phyloP scores from a whole-genome alignment of 2,113 vertebrate genomes.

The Sinocyclocheilus anophthalmus region DNA sequence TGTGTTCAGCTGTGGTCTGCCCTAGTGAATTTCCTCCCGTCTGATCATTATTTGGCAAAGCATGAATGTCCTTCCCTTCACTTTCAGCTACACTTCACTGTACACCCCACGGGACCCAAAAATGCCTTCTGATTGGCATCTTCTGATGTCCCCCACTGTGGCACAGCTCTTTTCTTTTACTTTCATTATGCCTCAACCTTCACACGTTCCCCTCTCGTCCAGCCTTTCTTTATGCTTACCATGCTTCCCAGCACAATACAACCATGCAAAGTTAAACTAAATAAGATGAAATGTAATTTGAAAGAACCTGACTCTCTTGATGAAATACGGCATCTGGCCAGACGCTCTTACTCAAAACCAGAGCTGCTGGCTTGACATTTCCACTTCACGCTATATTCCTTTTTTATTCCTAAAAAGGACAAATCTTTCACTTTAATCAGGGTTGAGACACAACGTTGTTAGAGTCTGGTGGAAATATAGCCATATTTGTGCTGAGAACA shows the following conservation, averaged over 20 bases:
- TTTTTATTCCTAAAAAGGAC: not conserved
- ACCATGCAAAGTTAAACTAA: constrained; percentile 23
- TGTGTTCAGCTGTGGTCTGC: constrained; percentile 41
- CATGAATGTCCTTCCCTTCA: constrained; percentile 58
- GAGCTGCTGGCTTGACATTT: constrained; percentile 22
- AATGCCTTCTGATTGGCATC: constrained; percentile 53
- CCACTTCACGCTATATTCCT: not conserved
- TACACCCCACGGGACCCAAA: constrained; percentile 42
- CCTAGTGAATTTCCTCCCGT: constrained; percentile 38
- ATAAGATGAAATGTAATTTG: constrained; percentile 10
- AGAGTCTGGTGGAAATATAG: constrained; percentile 35
- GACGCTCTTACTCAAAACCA: constrained; percentile 37
- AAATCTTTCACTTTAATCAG: constrained; percentile 48
- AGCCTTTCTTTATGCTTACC: not conserved
- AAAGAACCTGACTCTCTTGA: not conserved
- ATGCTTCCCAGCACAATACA: not conserved
- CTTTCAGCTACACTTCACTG: constrained; percentile 49
- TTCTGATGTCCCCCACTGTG: constrained; percentile 43
- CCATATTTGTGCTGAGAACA: constrained; percentile 24
- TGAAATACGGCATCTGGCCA: constrained; percentile 1
- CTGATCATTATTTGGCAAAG: constrained; percentile 49
- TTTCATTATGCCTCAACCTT: constrained; percentile 24
- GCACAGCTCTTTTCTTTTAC: constrained; percentile 18
- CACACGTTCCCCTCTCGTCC: constrained; percentile 6
- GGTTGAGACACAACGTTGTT: constrained; percentile 33